A percentile compares a stretch with the other conserved stretches of the same genome.
Conservation (phyloP, 2,888 invertebrate species). For the Metalampra italica region DNA sequence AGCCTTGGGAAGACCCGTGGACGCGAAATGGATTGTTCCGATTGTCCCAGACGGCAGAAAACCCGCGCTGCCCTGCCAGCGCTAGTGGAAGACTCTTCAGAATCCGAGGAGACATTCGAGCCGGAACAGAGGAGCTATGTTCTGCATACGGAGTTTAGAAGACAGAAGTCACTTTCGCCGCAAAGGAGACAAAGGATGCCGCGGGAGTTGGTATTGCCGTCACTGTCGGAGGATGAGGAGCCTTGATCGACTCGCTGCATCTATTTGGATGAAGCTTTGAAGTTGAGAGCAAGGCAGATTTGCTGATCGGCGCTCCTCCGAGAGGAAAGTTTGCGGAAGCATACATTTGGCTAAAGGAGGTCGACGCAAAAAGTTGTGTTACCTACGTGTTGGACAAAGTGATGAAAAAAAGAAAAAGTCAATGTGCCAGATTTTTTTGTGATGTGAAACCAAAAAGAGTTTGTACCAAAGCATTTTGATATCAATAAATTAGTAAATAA, state of each 20-base stretch:
- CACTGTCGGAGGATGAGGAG: conserved; percentile 70
- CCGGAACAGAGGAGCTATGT: conserved; percentile 46
- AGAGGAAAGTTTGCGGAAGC: too few relatives aligned
- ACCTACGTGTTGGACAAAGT: background rate
- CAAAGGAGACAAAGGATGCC: conserved; percentile 58
- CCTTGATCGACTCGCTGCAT: conserved; percentile 47
- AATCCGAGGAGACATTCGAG: conserved; percentile 52
- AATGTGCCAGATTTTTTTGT: conserved; percentile 6
- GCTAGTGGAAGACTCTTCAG: conserved; percentile 44
- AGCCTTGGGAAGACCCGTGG: conserved; percentile 35
- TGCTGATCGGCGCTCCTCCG: background rate
- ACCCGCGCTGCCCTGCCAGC: conserved; percentile 46
- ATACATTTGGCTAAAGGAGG: too few relatives aligned
- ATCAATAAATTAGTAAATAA: conserved; percentile 10
- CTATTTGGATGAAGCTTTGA: conserved; percentile 55
- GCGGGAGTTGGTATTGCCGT: conserved; percentile 61
- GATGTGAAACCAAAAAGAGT: conserved; percentile 8
- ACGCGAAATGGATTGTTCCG: conserved; percentile 44
- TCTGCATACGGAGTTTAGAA: conserved; percentile 50
- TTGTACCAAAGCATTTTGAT: conserved; percentile 12
- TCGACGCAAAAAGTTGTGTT: too few relatives aligned
- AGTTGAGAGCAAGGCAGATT: conserved; percentile 39
- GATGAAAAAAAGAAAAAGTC: background rate
- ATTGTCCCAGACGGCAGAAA: conserved; percentile 50
- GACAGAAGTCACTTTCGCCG: conserved; percentile 68